Evolutionary conservation across 2,888 invertebrate genomes (phyloP).

Genomic region (Cremastobaeus sp.): DNA sequence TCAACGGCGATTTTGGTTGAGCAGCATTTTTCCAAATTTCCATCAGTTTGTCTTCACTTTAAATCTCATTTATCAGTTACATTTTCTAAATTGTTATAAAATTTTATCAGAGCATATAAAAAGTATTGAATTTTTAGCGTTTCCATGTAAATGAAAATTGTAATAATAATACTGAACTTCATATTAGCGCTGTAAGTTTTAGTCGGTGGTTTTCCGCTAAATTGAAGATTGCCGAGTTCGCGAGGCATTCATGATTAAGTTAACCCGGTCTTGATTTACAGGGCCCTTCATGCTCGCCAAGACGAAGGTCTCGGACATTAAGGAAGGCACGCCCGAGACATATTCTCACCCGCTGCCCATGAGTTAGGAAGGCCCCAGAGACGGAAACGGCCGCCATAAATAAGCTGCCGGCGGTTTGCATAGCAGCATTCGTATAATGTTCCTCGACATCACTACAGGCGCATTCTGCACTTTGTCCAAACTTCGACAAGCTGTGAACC

Average conservation of each 20-base stretch:
- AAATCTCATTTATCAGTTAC: too few species aligned
- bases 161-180: not conserved
- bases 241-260: conserved; percentile 61
- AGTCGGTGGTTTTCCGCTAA: conserved; percentile 38
- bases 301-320: conserved; percentile 73
- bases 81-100: too few species aligned
- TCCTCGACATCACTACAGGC: conserved; percentile 33
- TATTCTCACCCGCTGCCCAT: conserved; percentile 71
- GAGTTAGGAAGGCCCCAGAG: conserved; percentile 68
- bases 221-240: conserved; percentile 54
- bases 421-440: conserved; percentile 37
- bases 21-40: too few species aligned
- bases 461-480: conserved; percentile 34
- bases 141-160: not conserved
- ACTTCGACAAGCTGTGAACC: conserved; percentile 34
- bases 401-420: conserved; percentile 67
- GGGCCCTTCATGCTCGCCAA: conserved; percentile 43
- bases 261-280: conserved; percentile 58
- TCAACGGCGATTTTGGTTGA: conserved; percentile 24
- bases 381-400: conserved; percentile 65
- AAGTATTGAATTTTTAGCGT: too few species aligned
- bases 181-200: not conserved
- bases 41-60: too few species aligned
- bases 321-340: conserved; percentile 66
- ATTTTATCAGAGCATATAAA: too few species aligned